A percentile compares a stretch with the other conserved stretches of the same genome.
Evolutionary conservation across 2,113 vertebrate species (phyloP).

Genomic region (Myiagra hebetior): DNA sequence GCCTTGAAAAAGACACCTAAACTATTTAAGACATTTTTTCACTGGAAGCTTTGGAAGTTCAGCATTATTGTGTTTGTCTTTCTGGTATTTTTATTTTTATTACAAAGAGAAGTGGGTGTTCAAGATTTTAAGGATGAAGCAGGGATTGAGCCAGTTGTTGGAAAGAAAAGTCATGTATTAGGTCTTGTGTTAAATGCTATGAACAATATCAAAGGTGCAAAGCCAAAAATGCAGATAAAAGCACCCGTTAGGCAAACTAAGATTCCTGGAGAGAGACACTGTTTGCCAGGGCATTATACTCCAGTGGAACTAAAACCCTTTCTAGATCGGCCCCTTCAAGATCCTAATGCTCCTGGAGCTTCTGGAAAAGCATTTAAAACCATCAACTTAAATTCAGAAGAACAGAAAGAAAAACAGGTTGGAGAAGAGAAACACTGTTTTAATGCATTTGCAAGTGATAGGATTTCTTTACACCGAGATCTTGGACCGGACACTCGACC

Average conservation of each 20-base stretch:
- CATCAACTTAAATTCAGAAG: slow-evolving; percentile 78
- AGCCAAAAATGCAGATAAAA: slow-evolving; percentile 97
- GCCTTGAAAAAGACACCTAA: slow-evolving; percentile 77
- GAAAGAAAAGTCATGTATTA: slow-evolving; percentile 86
- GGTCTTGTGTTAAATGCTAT: slow-evolving; percentile 91
- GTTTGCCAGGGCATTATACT: slow-evolving; percentile 88
- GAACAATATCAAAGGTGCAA: slow-evolving; percentile 90
- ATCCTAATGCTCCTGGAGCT: slow-evolving; percentile 87
- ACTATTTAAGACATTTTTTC: slow-evolving; percentile 74
- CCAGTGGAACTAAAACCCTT: slow-evolving; percentile 85
- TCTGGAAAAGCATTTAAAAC: slow-evolving; percentile 87
- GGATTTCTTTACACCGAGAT: slow-evolving; percentile 93
- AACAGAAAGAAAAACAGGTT: slow-evolving; percentile 88
- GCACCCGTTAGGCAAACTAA: slow-evolving; percentile 84
- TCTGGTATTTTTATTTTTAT: slow-evolving; percentile 89
- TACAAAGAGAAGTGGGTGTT: slow-evolving; percentile 93
- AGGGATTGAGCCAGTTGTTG: slow-evolving; percentile 77
- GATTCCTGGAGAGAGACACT: slow-evolving; percentile 65
- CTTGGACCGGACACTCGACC: slow-evolving; percentile 95
- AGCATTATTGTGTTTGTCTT: slow-evolving; percentile 84
- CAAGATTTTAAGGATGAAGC: slow-evolving; percentile 83
- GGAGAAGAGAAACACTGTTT: slow-evolving; percentile 97
- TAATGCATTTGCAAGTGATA: slow-evolving; percentile 94
- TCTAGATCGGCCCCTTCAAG: slow-evolving; percentile 85
- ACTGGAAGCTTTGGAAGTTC: slow-evolving; percentile 83